These are phyloP conservation scores for Colaptes auratus DNA, from an alignment of 2,113 vertebrate species.

Conservation along the genomic window DNA sequence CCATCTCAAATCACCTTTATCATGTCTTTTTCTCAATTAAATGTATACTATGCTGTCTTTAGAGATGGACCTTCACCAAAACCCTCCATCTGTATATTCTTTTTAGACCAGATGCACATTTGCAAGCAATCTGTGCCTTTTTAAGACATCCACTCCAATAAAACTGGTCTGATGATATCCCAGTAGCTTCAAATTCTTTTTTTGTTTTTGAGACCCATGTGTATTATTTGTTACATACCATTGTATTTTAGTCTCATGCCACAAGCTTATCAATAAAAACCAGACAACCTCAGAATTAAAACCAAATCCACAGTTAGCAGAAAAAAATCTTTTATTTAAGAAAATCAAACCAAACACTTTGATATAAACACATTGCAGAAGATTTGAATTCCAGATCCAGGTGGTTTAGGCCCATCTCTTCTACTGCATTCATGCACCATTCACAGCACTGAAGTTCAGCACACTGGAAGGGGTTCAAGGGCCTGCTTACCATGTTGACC, in stretches of 20 bases:
- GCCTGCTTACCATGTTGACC: slow-evolving; percentile 98
- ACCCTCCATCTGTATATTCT: slow-evolving; percentile 7
- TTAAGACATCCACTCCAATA: neutral
- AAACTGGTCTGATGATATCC: neutral
- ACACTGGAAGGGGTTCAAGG: slow-evolving; percentile 37
- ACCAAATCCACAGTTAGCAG: slow-evolving; percentile 30
- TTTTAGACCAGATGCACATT: neutral
- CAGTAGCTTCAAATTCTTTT: neutral
- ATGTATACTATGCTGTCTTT: neutral
- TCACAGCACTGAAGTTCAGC: slow-evolving; percentile 36
- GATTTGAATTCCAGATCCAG: slow-evolving; percentile 59
- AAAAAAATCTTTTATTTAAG: slow-evolving; percentile 37
- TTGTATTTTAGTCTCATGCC: neutral
- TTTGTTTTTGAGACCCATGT: neutral
- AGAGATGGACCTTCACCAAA: slow-evolving; percentile 58
- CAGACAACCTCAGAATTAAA: slow-evolving; percentile 32
- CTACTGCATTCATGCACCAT: slow-evolving; percentile 25
- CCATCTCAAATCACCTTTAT: neutral
- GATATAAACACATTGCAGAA: slow-evolving; percentile 1
- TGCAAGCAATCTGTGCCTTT: neutral
- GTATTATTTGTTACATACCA: neutral
- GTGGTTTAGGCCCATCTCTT: slow-evolving; percentile 63
- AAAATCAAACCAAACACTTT: slow-evolving; percentile 26
- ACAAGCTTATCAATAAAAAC: neutral
- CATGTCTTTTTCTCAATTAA: neutral